Percentiles rank a stretch among this genome's conserved stretches.
Evolutionary conservation across 1,140 invertebrate genomes (phyloP).

Genomic region (Drosophila burlai): DNA sequence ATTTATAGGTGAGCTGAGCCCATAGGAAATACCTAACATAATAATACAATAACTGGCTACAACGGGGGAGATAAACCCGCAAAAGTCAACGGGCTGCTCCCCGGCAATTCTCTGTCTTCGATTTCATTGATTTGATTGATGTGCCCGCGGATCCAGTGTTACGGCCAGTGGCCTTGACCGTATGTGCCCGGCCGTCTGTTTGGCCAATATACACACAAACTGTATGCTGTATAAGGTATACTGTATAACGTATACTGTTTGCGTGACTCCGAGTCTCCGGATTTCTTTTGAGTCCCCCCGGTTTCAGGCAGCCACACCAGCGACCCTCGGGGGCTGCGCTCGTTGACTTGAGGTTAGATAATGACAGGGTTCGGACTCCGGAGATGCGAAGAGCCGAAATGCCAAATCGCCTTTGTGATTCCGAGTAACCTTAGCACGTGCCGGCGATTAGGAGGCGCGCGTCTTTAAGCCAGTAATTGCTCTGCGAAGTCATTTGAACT

Average conservation of each 20-base stretch:
- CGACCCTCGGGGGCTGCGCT: constrained; percentile 62
- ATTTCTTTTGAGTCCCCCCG: constrained; percentile 12
- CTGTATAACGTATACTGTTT: constrained; percentile 10
- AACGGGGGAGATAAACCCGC: constrained; percentile 57
- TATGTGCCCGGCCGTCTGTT: constrained; percentile 44
- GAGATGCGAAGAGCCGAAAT: constrained; percentile 31
- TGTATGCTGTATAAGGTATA: neutral
- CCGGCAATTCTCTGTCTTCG: constrained; percentile 63
- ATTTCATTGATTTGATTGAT: constrained; percentile 80
- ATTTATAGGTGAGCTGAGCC: constrained; percentile 92
- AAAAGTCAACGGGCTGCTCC: constrained; percentile 54
- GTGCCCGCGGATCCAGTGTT: constrained; percentile 72
- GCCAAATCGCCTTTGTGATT: constrained; percentile 61
- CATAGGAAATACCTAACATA: neutral
- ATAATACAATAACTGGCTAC: constrained; percentile 1
- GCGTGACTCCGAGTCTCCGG: constrained; percentile 39
- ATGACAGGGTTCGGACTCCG: constrained; percentile 52
- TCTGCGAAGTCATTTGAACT: constrained; percentile 23
- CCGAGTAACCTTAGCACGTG: constrained; percentile 76
- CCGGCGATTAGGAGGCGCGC: constrained; percentile 65
- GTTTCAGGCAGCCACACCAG: constrained; percentile 64
- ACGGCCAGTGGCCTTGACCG: constrained; percentile 70
- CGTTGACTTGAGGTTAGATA: constrained; percentile 46
- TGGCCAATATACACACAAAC: constrained; percentile 34
- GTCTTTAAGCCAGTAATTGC: constrained; percentile 49